phyloP scores from a whole-genome alignment of 1,140 invertebrate genomes.

The Eumeta japonica region DNA sequence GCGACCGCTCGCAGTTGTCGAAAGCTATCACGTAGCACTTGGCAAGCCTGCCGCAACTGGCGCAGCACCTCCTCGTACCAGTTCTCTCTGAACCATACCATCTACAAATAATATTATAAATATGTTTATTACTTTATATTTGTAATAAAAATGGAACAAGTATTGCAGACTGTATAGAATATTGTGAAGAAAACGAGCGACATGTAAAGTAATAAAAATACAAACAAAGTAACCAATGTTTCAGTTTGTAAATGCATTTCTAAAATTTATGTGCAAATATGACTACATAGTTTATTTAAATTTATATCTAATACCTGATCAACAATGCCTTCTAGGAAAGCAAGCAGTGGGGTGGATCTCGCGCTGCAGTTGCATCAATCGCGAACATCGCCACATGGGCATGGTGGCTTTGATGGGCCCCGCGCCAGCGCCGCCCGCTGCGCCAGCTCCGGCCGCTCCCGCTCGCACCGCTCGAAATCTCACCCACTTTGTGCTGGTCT shows the following conservation, averaged over 20 bases:
- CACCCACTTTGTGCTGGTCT: no score
- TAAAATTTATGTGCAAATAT: no score
- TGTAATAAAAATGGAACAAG: no score
- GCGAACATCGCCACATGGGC: conserved; percentile 89
- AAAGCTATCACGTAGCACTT: conserved; percentile 97
- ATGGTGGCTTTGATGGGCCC: conserved; percentile 79
- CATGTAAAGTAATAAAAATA: conserved; percentile 1
- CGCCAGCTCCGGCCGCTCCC: conserved; percentile 18
- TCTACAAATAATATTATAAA: conserved; percentile 56
- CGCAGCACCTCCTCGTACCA: conserved; percentile 97
- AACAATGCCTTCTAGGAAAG: conserved; percentile 92
- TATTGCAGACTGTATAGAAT: no score
- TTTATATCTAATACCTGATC: conserved; percentile 69
- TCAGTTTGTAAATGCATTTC: no score
- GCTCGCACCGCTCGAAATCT: conserved; percentile 22
- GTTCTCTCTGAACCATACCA: conserved; percentile 97
- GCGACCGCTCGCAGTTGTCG: conserved; percentile 83
- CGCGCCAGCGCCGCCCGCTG: conserved; percentile 35
- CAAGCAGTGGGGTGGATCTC: conserved; percentile 92
- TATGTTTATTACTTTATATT: no score
- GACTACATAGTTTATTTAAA: no score
- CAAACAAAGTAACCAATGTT: no score
- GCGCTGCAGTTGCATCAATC: conserved; percentile 94
- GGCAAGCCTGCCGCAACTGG: conserved; percentile 87
- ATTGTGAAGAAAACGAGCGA: not conserved